A percentile compares a stretch with the other conserved stretches of the same genome.
Conservation (phyloP, 2,113 vertebrate species). For the Climacteris rufus region DNA sequence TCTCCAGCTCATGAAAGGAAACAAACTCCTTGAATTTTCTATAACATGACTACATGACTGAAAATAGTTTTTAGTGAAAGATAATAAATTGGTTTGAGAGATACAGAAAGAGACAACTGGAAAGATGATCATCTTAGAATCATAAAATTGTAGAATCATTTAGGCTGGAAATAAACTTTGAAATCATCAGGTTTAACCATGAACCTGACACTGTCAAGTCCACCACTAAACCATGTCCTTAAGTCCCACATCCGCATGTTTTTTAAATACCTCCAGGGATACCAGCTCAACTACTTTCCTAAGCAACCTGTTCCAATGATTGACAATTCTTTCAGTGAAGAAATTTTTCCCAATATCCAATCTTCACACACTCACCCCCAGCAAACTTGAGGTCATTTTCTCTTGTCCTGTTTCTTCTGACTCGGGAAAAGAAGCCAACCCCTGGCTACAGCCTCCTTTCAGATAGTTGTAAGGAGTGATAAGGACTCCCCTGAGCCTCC, state of each 20-base stretch:
- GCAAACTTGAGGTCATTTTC: background rate
- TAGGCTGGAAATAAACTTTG: background rate
- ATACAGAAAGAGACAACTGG: background rate
- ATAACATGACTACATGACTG: background rate
- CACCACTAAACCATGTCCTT: background rate
- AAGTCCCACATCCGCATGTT: background rate
- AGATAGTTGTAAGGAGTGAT: background rate
- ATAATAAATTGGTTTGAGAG: background rate
- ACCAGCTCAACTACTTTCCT: background rate
- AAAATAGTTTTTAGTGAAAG: background rate
- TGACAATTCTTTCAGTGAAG: background rate
- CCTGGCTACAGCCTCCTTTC: background rate
- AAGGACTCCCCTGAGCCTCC: background rate
- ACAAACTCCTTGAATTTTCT: background rate
- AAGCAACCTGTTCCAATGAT: background rate
- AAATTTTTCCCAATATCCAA: background rate
- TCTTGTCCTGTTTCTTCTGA: background rate
- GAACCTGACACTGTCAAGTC: background rate
- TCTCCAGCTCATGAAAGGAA: background rate
- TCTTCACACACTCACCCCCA: background rate
- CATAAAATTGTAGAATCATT: background rate
- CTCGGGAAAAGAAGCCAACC: background rate
- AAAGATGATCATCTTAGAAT: background rate
- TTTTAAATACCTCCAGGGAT: background rate
- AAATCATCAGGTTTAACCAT: background rate